Evolutionary conservation across 2,113 vertebrate genomes (phyloP).

Genomic region (Cynoglossus semilaevis): DNA sequence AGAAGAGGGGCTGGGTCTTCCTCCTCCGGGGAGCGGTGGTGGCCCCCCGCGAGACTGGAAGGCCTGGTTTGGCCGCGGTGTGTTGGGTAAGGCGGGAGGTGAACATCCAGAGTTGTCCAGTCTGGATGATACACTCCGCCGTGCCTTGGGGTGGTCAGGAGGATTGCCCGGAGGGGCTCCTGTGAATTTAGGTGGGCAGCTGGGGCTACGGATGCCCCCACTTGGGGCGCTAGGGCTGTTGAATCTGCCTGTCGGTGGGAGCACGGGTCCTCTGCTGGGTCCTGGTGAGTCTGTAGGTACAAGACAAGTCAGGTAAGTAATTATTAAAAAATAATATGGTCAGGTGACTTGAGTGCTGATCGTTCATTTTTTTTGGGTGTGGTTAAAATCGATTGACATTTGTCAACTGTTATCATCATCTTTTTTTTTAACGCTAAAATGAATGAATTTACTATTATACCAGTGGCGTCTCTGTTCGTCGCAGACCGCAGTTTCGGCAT

Average conservation of each 20-base stretch:
- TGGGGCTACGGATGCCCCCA: conserved; percentile 53
- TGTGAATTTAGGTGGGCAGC: conserved; percentile 70
- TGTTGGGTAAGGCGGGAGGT: conserved; percentile 84
- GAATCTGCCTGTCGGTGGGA: conserved; percentile 84
- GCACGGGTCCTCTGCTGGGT: conserved; percentile 77
- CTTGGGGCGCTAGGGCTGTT: conserved; percentile 78
- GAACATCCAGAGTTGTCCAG: conserved; percentile 72
- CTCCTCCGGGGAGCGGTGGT: conserved; percentile 64
- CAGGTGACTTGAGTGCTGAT: too few species aligned
- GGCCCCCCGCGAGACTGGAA: conserved; percentile 72
- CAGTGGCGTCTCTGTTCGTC: conserved; percentile 76
- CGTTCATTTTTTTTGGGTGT: too few species aligned
- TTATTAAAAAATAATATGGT: too few species aligned
- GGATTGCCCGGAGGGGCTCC: conserved; percentile 58
- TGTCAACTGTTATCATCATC: too few species aligned
- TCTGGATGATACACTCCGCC: conserved; percentile 74
- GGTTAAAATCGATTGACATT: too few species aligned
- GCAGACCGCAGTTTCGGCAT: conserved; percentile 93
- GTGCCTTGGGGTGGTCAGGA: conserved; percentile 77
- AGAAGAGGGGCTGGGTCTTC: conserved; percentile 67
- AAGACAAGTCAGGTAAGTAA: not conserved
- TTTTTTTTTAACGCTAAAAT: not conserved
- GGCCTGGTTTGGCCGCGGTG: conserved; percentile 79
- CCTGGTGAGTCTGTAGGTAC: conserved; percentile 77
- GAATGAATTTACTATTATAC: conserved; percentile 47